Conservation (phyloP, 2,888 invertebrate species). For the Beris morrisii region DNA sequence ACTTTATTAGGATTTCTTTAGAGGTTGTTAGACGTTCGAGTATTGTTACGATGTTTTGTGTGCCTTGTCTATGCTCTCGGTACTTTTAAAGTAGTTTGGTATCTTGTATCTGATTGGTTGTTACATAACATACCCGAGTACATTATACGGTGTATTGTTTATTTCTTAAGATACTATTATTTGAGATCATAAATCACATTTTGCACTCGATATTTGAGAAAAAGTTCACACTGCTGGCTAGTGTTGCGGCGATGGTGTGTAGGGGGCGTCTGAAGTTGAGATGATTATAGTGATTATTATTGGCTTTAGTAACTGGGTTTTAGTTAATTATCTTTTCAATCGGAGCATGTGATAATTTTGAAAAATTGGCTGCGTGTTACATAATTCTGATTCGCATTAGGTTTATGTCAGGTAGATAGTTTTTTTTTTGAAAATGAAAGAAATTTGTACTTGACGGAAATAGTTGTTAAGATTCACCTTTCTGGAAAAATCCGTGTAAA, state of each 20-base stretch:
- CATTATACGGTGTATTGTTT: slow-evolving; percentile 15
- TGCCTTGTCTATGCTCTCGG: slow-evolving; percentile 22
- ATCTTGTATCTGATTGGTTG: slow-evolving; percentile 27
- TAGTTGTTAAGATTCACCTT: too few species aligned
- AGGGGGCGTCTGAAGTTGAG: too few species aligned
- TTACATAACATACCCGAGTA: slow-evolving; percentile 27
- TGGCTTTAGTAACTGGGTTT: background rate
- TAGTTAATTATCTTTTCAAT: slow-evolving; percentile 3
- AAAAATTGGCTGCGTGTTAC: too few species aligned
- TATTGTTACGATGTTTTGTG: background rate
- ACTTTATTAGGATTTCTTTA: background rate
- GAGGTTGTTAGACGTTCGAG: slow-evolving; percentile 1
- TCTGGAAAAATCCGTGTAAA: too few species aligned
- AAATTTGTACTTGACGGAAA: too few species aligned
- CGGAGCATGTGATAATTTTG: background rate
- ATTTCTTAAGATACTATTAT: slow-evolving; percentile 14
- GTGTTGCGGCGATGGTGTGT: too few species aligned
- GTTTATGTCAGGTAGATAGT: too few species aligned
- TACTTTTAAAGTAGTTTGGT: slow-evolving; percentile 3
- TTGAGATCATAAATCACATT: slow-evolving; percentile 19
- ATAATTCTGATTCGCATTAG: too few species aligned
- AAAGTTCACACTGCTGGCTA: slow-evolving; percentile 6
- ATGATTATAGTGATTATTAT: too few species aligned
- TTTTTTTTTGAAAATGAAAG: too few species aligned
- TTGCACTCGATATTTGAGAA: slow-evolving; percentile 9